A percentile compares a stretch with the other conserved stretches of the same genome.
These are phyloP conservation scores for Leuctra nigra DNA, from an alignment of 2,888 invertebrate genomes.

Conservation along the genomic window DNA sequence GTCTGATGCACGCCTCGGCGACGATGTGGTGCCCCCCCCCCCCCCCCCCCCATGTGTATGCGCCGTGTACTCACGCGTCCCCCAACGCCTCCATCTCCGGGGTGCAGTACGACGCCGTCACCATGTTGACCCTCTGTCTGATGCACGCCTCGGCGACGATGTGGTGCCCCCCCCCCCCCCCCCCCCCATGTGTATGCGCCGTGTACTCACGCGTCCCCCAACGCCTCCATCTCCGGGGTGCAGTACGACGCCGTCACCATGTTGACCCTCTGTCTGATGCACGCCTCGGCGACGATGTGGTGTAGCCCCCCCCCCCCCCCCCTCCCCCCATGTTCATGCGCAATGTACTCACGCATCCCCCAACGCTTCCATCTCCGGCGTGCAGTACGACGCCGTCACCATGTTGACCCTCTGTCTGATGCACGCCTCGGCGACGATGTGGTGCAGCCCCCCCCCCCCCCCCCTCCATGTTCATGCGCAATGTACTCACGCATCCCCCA, in stretches of 20 bases:
- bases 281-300: slow-evolving; percentile 75
- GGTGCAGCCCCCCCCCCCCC: slow-evolving; percentile 83
- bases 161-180: no score
- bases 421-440: slow-evolving; percentile 77
- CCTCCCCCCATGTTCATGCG: no score
- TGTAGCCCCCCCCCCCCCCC: no score
- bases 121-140: slow-evolving; percentile 79
- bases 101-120: slow-evolving; percentile 92
- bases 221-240: slow-evolving; percentile 69
- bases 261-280: slow-evolving; percentile 79
- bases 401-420: slow-evolving; percentile 81
- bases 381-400: slow-evolving; percentile 95
- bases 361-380: slow-evolving; percentile 72
- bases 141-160: slow-evolving; percentile 82
- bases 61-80: slow-evolving; percentile 60
- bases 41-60: no score
- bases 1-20: slow-evolving; percentile 80
- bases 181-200: no score
- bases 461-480: no score
- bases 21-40: slow-evolving; percentile 80
- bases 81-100: slow-evolving; percentile 76
- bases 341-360: slow-evolving; percentile 68
- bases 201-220: slow-evolving; percentile 69
- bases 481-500: slow-evolving; percentile 69
- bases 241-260: slow-evolving; percentile 97